These are phyloP conservation scores for Manacus vitellinus DNA, from an alignment of 2,113 vertebrate genomes.

Conservation along the genomic window DNA sequence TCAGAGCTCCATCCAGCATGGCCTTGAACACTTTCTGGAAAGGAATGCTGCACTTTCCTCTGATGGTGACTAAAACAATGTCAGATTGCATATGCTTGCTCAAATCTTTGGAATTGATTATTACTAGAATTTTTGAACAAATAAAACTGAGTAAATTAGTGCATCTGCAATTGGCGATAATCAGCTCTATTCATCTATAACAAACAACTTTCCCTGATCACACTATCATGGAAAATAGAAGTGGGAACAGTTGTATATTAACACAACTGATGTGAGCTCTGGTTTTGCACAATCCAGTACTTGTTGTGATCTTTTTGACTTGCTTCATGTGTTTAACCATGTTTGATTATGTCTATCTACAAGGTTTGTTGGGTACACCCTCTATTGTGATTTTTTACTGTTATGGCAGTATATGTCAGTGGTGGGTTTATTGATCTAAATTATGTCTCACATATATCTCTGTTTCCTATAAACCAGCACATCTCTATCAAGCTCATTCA, in stretches of 20 bases:
- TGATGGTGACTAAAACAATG: neutral
- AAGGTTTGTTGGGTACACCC: neutral
- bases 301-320: neutral
- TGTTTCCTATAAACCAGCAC: neutral
- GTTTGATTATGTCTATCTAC: neutral
- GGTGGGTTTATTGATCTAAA: neutral
- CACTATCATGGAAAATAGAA: neutral
- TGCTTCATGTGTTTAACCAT: neutral
- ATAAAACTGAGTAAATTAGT: neutral
- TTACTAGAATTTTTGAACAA: conserved; percentile 9
- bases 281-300: neutral
- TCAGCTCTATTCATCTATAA: neutral
- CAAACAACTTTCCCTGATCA: neutral
- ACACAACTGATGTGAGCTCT: neutral
- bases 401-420: neutral
- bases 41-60: neutral
- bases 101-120: neutral
- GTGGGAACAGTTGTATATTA: neutral
- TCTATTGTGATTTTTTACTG: neutral
- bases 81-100: neutral
- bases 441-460: neutral
- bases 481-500: neutral
- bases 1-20: neutral
- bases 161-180: neutral
- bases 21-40: neutral